phyloP scores from a whole-genome alignment of 1,140 invertebrate genomes.

The Caenorhabditis elegans region WBcel235 BX284605.5:11682001-11682500 shows the following conservation, averaged over 20 bases:
- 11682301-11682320: constrained; percentile 31
- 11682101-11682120: neutral
- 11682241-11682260: no score
- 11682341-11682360: constrained; percentile 28
- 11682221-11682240: no score
- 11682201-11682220: neutral
- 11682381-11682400: neutral
- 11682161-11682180: neutral
- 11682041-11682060: constrained; percentile 27
- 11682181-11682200: neutral
- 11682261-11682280: neutral
- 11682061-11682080: neutral
- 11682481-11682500: neutral
- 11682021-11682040: constrained; percentile 35
- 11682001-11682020: constrained; percentile 19
- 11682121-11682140: neutral
- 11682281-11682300: constrained; percentile 27
- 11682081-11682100: neutral
- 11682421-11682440: constrained; percentile 37
- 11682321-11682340: constrained; percentile 31
- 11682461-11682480: neutral
- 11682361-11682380: neutral
- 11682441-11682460: constrained; percentile 4
- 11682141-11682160: neutral
- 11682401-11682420: constrained; percentile 37